phyloP scores from a whole-genome alignment of 2,888 invertebrate genomes.

The Pyrocoelia pectoralis region DNA sequence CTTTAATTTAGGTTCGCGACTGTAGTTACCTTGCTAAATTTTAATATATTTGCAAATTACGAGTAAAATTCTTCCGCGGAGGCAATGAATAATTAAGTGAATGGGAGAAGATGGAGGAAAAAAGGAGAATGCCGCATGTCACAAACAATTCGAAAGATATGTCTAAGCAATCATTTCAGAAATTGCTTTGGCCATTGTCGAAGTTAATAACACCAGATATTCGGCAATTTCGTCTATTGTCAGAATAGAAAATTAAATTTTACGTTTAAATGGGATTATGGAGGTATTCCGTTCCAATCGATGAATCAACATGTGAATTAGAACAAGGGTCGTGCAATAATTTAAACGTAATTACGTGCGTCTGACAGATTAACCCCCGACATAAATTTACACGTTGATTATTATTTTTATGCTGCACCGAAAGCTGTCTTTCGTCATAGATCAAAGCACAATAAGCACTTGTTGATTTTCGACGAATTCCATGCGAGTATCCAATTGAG shows the following conservation, averaged over 20 bases:
- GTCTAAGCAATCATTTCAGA: constrained; percentile 11
- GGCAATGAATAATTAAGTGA: constrained; percentile 2
- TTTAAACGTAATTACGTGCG: constrained; percentile 7
- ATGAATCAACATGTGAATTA: constrained; percentile 16
- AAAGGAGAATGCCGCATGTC: constrained; percentile 4
- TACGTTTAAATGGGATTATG: constrained; percentile 8
- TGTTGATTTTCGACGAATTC: constrained; percentile 12
- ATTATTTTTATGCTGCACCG: neutral
- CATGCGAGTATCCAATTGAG: constrained; percentile 13
- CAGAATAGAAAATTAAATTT: constrained; percentile 6
- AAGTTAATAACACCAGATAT: constrained; percentile 15
- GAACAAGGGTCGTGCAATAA: constrained; percentile 12
- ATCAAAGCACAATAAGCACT: constrained; percentile 1
- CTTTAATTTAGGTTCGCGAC: too few relatives aligned
- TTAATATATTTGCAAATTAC: neutral
- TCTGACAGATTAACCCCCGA: constrained; percentile 2
- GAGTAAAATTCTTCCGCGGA: neutral
- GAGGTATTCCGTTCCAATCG: constrained; percentile 3
- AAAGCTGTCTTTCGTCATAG: neutral
- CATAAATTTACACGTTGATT: neutral
- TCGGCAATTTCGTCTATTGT: constrained; percentile 4
- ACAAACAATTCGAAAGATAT: constrained; percentile 11
- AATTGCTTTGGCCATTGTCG: constrained; percentile 6
- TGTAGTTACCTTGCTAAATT: neutral
- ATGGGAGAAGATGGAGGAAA: neutral